A percentile compares a stretch with the other conserved stretches of the same genome.
Evolutionary conservation across 2,113 vertebrate genomes (phyloP).

Genomic region (Uropsilus gracilis): DNA sequence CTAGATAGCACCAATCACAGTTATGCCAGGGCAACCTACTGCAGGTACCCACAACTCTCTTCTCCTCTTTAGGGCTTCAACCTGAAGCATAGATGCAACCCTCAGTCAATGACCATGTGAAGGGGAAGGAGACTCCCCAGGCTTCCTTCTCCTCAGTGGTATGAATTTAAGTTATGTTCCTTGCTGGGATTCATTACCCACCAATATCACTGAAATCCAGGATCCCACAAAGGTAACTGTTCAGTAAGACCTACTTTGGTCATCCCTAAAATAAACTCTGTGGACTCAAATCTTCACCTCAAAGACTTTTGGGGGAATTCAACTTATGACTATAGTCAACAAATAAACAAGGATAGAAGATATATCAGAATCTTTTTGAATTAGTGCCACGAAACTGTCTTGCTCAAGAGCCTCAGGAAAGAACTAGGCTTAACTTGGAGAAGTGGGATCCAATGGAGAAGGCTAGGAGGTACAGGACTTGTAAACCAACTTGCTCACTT

Average conservation of each 20-base stretch:
- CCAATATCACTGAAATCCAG: neutral
- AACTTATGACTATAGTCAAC: neutral
- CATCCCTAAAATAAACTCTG: neutral
- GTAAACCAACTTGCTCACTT: neutral
- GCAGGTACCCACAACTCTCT: neutral
- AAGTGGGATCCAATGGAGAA: neutral
- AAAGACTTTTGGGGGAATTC: slow-evolving; percentile 15
- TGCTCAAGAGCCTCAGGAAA: neutral
- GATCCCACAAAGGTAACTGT: neutral
- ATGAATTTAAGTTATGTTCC: neutral
- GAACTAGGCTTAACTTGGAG: neutral
- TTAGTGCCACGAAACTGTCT: neutral
- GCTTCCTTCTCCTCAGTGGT: neutral
- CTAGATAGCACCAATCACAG: neutral
- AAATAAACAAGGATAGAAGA: neutral
- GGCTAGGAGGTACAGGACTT: neutral
- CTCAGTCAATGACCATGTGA: neutral
- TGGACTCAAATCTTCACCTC: neutral
- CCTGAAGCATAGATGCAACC: neutral
- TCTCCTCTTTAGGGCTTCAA: neutral
- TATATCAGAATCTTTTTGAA: neutral
- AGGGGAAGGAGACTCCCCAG: neutral
- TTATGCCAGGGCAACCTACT: neutral
- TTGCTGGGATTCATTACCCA: neutral
- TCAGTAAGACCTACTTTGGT: neutral